Conservation (phyloP, 2,113 vertebrate species). For the Rhinopomastus cyanomelas region DNA sequence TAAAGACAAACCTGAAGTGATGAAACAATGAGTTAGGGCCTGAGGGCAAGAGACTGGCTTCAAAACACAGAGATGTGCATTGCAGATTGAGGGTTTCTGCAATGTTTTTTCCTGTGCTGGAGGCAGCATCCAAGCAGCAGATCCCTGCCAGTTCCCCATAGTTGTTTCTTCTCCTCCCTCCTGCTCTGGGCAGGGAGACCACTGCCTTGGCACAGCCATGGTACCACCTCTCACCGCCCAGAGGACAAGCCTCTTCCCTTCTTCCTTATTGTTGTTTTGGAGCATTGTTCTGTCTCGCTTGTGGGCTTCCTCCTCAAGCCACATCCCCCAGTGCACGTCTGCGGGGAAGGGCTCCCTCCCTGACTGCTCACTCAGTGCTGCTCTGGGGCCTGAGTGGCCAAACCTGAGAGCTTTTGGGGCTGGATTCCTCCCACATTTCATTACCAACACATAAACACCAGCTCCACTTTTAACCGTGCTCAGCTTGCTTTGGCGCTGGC, state of each 20-base stretch:
- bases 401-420: not conserved
- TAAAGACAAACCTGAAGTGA: not conserved
- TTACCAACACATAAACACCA: not conserved
- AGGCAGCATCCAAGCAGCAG: not conserved
- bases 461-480: not conserved
- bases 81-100: not conserved
- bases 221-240: not conserved
- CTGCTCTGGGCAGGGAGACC: not conserved
- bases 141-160: conserved; percentile 11
- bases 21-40: conserved; percentile 4
- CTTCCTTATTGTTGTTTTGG: not conserved
- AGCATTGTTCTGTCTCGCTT: not conserved
- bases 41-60: not conserved
- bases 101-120: conserved; percentile 21
- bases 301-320: not conserved
- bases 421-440: not conserved
- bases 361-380: rapidly evolving
- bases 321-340: not conserved
- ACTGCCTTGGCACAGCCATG: not conserved
- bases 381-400: not conserved
- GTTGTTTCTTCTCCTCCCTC: not conserved
- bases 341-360: not conserved
- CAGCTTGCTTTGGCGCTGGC: not conserved
- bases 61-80: not conserved
- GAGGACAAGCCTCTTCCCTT: not conserved